A percentile compares a stretch with the other conserved stretches of the same genome.
Evolutionary conservation across 2,888 invertebrate genomes (phyloP).

Genomic region (Brachylomia viminalis): DNA sequence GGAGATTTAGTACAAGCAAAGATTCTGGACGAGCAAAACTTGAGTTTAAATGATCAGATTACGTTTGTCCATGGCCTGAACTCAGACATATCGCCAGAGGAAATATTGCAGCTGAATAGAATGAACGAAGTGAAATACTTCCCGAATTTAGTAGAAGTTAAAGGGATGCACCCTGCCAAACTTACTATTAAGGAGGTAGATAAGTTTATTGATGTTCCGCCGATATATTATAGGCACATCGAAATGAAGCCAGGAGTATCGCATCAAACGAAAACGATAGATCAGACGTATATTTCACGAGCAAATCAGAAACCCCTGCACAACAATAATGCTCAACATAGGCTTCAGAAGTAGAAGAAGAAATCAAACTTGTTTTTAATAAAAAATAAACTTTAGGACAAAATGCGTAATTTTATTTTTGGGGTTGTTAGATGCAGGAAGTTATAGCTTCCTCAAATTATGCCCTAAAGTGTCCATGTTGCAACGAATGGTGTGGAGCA

Average conservation of each 20-base stretch:
- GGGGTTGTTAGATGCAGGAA: neutral
- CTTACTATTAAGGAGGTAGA: conserved; percentile 33
- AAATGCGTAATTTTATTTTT: conserved; percentile 40
- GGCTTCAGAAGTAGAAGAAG: conserved; percentile 13
- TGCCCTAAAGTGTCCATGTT: neutral
- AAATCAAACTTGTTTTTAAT: conserved; percentile 51
- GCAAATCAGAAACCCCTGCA: neutral
- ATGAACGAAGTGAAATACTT: conserved; percentile 53
- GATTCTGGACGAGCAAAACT: conserved; percentile 68
- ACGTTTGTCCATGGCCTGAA: conserved; percentile 68
- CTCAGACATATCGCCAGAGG: conserved; percentile 67
- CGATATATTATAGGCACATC: conserved; percentile 31
- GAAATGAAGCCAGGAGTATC: conserved; percentile 4
- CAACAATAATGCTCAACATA: conserved; percentile 21
- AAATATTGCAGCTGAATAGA: conserved; percentile 54
- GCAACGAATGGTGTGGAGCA: neutral
- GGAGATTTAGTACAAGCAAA: conserved; percentile 78
- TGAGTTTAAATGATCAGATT: conserved; percentile 66
- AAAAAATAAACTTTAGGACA: conserved; percentile 48
- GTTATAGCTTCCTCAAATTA: neutral
- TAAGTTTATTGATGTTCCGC: conserved; percentile 27
- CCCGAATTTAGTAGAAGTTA: conserved; percentile 19
- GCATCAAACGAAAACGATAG: conserved; percentile 10
- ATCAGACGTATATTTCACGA: conserved; percentile 8
- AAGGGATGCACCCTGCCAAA: conserved; percentile 23